Evolutionary conservation across 2,797 vertebrate genomes (phyloP).

Genomic region (Menidia menidia): DNA sequence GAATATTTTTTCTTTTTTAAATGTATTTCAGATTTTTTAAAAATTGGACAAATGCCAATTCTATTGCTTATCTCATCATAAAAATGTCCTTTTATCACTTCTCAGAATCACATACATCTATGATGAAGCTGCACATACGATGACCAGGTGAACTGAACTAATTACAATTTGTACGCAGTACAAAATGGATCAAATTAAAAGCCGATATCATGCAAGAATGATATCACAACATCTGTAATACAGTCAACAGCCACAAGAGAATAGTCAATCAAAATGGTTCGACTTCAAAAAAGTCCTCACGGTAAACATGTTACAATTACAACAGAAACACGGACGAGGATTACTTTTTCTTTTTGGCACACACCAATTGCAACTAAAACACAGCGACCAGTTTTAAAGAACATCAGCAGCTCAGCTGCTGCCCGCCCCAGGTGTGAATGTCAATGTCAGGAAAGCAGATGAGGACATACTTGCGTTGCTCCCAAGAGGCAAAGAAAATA

Average conservation of each 20-base stretch:
- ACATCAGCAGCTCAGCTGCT: background rate
- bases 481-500: background rate
- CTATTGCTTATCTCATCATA: background rate
- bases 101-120: background rate
- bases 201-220: background rate
- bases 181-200: conserved; percentile 10
- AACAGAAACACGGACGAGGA: conserved; percentile 4
- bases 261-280: background rate
- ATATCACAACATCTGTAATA: conserved; percentile 1
- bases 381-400: background rate
- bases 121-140: no score
- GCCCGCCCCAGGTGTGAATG: background rate
- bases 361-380: background rate
- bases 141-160: no score
- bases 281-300: background rate
- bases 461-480: background rate
- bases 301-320: conserved; percentile 5
- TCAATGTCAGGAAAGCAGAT: background rate
- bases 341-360: background rate
- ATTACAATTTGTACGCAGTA: background rate
- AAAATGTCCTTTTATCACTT: background rate
- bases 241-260: background rate
- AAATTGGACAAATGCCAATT: background rate
- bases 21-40: background rate
- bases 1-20: background rate